Evolutionary conservation across 2,797 vertebrate species (phyloP).

Genomic region (Arctocebus calabarensis): DNA sequence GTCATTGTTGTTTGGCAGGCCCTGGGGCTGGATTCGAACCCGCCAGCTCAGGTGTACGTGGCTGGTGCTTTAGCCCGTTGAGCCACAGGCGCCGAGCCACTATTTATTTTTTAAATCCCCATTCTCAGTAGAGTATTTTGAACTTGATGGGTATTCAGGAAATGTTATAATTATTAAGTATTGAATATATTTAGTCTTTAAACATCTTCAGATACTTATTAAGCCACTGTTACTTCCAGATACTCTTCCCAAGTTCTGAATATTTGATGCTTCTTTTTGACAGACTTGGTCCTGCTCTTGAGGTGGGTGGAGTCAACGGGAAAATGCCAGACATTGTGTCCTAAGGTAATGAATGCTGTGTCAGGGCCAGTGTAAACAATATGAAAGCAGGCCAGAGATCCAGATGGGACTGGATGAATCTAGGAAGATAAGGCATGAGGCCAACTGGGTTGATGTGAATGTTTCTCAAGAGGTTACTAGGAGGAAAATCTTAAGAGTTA

Average conservation of each 20-base stretch:
- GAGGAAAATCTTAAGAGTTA: conserved; percentile 33
- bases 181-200: conserved; percentile 6
- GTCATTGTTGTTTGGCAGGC: no score
- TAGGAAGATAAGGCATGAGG: conserved; percentile 62
- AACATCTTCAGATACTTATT: not conserved
- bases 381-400: conserved; percentile 69
- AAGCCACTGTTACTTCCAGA: not conserved
- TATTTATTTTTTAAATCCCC: not conserved
- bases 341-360: conserved; percentile 58
- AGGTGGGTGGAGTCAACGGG: conserved; percentile 61
- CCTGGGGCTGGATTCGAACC: no score
- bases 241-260: not conserved
- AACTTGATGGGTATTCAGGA: not conserved
- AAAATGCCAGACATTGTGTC: conserved; percentile 71
- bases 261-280: conserved; percentile 62
- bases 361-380: conserved; percentile 74
- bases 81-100: no score
- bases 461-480: conserved; percentile 10
- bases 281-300: conserved; percentile 33
- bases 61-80: no score
- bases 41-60: no score
- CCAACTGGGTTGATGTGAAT: conserved; percentile 28
- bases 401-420: conserved; percentile 50
- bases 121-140: not conserved
- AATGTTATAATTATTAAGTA: not conserved